Base-by-base conservation (phyloP, 2,797 vertebrate genomes). In the Oreonectes daqikongensis region DNA sequence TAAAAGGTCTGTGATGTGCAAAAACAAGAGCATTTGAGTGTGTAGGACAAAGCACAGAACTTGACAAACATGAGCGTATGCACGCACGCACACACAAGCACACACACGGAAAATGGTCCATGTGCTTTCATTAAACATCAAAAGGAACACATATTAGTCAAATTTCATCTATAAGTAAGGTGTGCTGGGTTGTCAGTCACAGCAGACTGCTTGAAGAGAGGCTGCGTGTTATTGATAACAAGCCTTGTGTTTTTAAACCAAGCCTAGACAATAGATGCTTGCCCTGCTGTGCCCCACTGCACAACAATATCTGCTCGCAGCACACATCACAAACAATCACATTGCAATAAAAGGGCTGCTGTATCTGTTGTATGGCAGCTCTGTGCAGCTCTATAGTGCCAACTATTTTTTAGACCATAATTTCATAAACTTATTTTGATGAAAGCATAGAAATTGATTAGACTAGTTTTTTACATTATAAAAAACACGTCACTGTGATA, bases 271-370 rank as follows among this genome's bases (percentile, higher is more conserved):
- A 91, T 88, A 89, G 89, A 89, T 84, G 81, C 77, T 73, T 89
- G 89, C 91, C 87, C 88, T 89, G 74, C 86, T 87, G 87, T 91
- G 93, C 92, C 90, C 88, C 87, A 79, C 88, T 90, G 92, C 89
- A 85, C 89, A 91, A 93, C 92, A 94, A 94, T 92, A 86, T 89
- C 91, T 84, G 81, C 85, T 84, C 87, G 90, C 89, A 86, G 86
- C 87, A 87, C 88, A 79, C 86, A 89, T 88, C 87, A 90, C 88
- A 89, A 90, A 91, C 89, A 90, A 80, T 90, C 88, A 91, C 53
- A 60, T 59, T 60, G 72, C 71, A 76, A 82, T 91, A 87, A 88
- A 85, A 87, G 79, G 64, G 75, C 63, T 82, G 74, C 83, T 84
- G 80, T 73, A 86, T 79, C 82, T 77, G 85, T 82, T 68, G 85